Percentiles rank a stretch among this genome's conserved stretches.
These are phyloP conservation scores for Xestobium rufovillosum DNA, from an alignment of 2,888 invertebrate genomes.

Conservation along the genomic window DNA sequence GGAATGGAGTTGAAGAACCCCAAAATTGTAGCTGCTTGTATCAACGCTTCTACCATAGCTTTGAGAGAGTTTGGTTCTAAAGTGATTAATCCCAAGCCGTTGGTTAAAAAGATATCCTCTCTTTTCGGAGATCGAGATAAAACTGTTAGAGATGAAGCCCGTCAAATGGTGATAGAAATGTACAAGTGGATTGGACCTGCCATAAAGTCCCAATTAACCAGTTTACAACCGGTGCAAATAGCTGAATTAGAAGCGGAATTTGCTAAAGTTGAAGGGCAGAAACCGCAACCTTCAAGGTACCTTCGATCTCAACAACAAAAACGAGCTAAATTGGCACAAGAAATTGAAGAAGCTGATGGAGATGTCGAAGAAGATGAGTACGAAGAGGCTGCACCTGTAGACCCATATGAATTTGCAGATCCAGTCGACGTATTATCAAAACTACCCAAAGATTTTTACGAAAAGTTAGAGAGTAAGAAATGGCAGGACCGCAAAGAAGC, in stretches of 20 bases:
- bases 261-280: slow-evolving; percentile 58
- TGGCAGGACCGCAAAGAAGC: slow-evolving; percentile 96
- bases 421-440: slow-evolving; percentile 90
- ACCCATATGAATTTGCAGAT: slow-evolving; percentile 84
- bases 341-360: slow-evolving; percentile 46
- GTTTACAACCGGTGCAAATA: slow-evolving; percentile 82
- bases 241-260: slow-evolving; percentile 87
- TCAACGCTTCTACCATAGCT: slow-evolving; percentile 65
- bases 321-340: slow-evolving; percentile 49
- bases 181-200: slow-evolving; percentile 58
- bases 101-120: slow-evolving; percentile 79
- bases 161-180: slow-evolving; percentile 84
- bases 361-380: slow-evolving; percentile 48
- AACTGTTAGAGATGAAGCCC: slow-evolving; percentile 84
- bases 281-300: slow-evolving; percentile 64
- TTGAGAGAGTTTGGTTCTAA: slow-evolving; percentile 88
- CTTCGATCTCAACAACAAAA: slow-evolving; percentile 76
- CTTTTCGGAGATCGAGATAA: slow-evolving; percentile 90
- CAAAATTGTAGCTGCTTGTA: slow-evolving; percentile 83
- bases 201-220: slow-evolving; percentile 58
- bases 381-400: slow-evolving; percentile 58
- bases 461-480: slow-evolving; percentile 88
- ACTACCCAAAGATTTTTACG: slow-evolving; percentile 91
- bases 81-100: slow-evolving; percentile 77
- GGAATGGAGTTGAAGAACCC: slow-evolving; percentile 95